These are phyloP conservation scores for Setophaga petechia DNA, from an alignment of 2,113 vertebrate genomes.

Conservation along the genomic window DNA sequence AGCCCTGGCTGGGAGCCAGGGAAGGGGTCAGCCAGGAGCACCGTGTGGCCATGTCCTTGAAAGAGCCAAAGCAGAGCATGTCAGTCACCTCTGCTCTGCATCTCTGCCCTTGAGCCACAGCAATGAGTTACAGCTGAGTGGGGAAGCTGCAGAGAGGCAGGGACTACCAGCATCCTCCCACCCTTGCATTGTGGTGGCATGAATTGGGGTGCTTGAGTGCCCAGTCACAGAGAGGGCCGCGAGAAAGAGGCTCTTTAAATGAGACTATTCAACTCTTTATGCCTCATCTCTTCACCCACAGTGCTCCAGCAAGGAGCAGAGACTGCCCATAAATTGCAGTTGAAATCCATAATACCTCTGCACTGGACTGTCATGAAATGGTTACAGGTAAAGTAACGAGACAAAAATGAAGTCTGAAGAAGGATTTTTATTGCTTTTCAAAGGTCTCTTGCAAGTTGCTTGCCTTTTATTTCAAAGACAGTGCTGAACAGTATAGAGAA, in stretches of 20 bases:
- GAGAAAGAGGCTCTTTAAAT: slow-evolving; percentile 23
- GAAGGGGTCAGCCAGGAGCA: fast-evolving
- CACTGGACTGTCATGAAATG: slow-evolving; percentile 35
- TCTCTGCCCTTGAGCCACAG: neutral
- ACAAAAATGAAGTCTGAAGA: slow-evolving; percentile 42
- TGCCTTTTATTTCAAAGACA: slow-evolving; percentile 29
- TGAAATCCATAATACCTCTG: slow-evolving; percentile 41
- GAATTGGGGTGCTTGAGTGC: neutral
- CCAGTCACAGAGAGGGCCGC: neutral
- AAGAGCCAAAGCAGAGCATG: neutral
- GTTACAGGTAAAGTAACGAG: slow-evolving; percentile 54
- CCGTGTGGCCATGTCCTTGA: neutral
- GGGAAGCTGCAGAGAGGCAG: neutral
- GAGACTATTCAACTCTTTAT: slow-evolving; percentile 21
- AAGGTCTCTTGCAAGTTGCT: slow-evolving; percentile 49
- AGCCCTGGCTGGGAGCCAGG: neutral
- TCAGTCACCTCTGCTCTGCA: neutral
- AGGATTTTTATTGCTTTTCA: slow-evolving; percentile 63
- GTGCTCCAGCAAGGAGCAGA: slow-evolving; percentile 11
- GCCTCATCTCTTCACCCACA: slow-evolving; percentile 32
- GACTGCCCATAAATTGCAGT: slow-evolving; percentile 30
- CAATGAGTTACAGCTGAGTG: neutral
- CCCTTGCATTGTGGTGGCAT: neutral
- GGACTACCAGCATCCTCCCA: neutral
- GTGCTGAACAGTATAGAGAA: slow-evolving; percentile 3